These are phyloP conservation scores for Trachelus iudaicus DNA, from an alignment of 2,888 invertebrate species.

Conservation along the genomic window DNA sequence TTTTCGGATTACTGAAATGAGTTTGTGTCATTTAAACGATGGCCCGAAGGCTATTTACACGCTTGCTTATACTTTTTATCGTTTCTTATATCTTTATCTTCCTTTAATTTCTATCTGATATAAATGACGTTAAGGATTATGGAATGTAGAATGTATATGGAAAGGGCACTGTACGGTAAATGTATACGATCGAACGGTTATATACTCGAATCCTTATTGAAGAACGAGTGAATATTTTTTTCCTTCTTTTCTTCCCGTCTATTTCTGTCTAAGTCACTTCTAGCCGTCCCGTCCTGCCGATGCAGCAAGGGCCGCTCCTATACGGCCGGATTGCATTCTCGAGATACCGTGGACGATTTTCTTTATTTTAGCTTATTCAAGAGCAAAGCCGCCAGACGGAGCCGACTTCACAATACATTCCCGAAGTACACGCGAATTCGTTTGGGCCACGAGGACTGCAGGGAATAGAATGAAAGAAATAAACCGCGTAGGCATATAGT, in stretches of 20 bases:
- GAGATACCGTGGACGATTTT: slow-evolving; percentile 35
- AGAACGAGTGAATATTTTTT: not conserved
- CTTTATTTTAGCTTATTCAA: not conserved
- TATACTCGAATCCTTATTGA: not conserved
- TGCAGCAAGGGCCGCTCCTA: slow-evolving; percentile 45
- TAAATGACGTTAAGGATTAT: not conserved
- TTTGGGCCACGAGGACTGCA: not conserved
- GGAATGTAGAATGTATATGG: not conserved
- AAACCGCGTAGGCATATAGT: not conserved
- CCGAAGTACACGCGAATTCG: not conserved
- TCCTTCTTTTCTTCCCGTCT: not conserved
- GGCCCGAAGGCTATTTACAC: not conserved
- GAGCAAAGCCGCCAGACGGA: not conserved
- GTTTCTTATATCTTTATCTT: not conserved
- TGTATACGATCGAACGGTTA: not conserved
- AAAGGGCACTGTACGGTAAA: not conserved
- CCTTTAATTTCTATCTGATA: not conserved
- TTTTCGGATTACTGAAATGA: not conserved
- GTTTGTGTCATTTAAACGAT: not conserved
- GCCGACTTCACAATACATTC: not conserved
- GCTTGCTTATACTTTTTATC: not conserved
- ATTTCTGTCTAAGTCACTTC: not conserved
- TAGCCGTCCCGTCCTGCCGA: not conserved
- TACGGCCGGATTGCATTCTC: slow-evolving; percentile 42
- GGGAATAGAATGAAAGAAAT: not conserved